Base-by-base conservation (phyloP, 2,113 vertebrate genomes). In the Seriola aureovittata region DNA sequence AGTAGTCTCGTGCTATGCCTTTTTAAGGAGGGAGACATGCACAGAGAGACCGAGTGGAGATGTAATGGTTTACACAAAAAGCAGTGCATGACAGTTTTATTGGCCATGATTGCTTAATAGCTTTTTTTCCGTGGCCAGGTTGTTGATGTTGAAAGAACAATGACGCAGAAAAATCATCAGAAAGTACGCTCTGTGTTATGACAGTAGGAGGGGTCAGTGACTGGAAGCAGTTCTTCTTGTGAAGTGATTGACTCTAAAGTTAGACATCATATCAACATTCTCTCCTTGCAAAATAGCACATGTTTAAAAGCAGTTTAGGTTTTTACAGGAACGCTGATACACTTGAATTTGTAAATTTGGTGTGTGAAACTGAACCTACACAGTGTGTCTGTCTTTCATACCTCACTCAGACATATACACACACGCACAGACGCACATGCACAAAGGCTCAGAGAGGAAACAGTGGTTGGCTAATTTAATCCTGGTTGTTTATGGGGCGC, bases 21-120 rank as follows among this genome's bases (percentile, higher is more conserved):
- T 93, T 93, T 90, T 90, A 91, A 83, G 91, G 87, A 85, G 48
- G 82, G 65, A 76, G 80, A 80, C 4, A 4, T n/a, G 78, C 32
- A 55, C 42, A 32, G 72, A 50, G 73, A 82, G 71, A 75, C 38
- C 46, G 60, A 55, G 75, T 50, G 48, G 62, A 71, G 70, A 80
- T 58, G 78, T 44, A 42, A 78, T 25, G 60, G 84, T 92, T 91
- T 85, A 86, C 46, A 80, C 8, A 77, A 70, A 78, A 77, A 82
- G 57, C 69, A 57, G 36, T 0, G 19, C 50, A 65, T 81, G 86
- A 89, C 85, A 86, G 75, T 74, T 91, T 62, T 91, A 85, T 71
- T 73, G 74, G 63, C 62, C 4, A 36, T 52, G 67, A 88, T 85
- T 69, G 78, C 78, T 80, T 84, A 55, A 71, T 52, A 69, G 84